Percentiles rank a stretch among this genome's conserved stretches.
Evolutionary conservation across 2,113 vertebrate genomes (phyloP).

Genomic region (Amphiprion percula): DNA sequence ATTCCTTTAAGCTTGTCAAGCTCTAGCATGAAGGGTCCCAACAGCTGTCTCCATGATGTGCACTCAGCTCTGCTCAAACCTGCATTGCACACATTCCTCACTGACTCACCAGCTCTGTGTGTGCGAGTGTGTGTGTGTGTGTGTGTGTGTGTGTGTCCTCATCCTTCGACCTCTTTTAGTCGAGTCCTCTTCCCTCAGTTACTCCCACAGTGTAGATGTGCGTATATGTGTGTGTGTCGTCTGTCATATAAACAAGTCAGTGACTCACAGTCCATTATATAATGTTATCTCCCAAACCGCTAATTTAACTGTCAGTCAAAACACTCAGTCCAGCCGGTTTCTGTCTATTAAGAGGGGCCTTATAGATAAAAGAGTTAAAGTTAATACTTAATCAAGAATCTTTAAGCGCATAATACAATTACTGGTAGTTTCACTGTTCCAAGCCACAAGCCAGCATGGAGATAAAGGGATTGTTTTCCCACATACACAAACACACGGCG

Average conservation of each 20-base stretch:
- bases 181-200: constrained; percentile 7
- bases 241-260: constrained; percentile 58
- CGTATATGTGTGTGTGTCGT: constrained; percentile 33
- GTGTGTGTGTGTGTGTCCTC: constrained; percentile 41
- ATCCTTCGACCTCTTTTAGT: constrained; percentile 31
- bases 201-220: not conserved
- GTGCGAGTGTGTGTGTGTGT: constrained; percentile 41
- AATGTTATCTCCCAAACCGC: constrained; percentile 26
- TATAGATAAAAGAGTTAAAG: not conserved
- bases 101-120: constrained; percentile 72
- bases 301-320: constrained; percentile 50
- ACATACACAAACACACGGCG: constrained; percentile 35
- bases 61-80: constrained; percentile 53
- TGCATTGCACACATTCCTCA: constrained; percentile 75
- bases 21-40: constrained; percentile 70
- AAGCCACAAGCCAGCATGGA: constrained; percentile 6
- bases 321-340: not conserved
- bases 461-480: constrained; percentile 40
- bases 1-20: constrained; percentile 66
- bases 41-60: constrained; percentile 67
- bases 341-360: not conserved
- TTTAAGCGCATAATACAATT: not conserved
- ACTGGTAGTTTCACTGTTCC: not conserved
- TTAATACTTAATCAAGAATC: not conserved
- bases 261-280: constrained; percentile 70